phyloP scores from a whole-genome alignment of 2,113 vertebrate genomes.

The Hippocampus abdominalis region DNA sequence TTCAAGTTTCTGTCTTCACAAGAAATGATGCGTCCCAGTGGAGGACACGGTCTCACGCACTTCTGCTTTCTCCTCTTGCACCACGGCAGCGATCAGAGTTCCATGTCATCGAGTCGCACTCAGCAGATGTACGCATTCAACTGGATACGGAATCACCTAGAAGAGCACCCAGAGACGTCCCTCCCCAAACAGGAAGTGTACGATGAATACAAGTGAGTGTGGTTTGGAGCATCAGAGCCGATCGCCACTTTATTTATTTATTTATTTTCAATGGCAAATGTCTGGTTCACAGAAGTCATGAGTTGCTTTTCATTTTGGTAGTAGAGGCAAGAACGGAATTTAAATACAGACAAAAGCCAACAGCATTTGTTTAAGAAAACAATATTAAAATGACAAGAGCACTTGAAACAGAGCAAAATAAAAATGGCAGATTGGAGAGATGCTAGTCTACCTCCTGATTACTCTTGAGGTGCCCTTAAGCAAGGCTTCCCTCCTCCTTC shows the following conservation, averaged over 20 bases:
- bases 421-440: too few relatives aligned
- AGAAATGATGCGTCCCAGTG: constrained; percentile 47
- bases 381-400: too few relatives aligned
- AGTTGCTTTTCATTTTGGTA: too few relatives aligned
- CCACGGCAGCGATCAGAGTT: constrained; percentile 86
- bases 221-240: background rate
- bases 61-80: constrained; percentile 16
- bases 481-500: too few relatives aligned
- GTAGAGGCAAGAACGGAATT: too few relatives aligned
- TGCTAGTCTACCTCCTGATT: too few relatives aligned
- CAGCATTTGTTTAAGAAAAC: too few relatives aligned
- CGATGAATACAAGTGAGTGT: constrained; percentile 97
- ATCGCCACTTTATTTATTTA: background rate
- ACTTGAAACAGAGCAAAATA: too few relatives aligned
- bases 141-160: constrained; percentile 97
- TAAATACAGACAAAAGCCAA: too few relatives aligned
- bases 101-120: constrained; percentile 95
- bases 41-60: constrained; percentile 23
- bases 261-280: background rate
- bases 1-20: constrained; percentile 68
- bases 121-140: constrained; percentile 98
- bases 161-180: constrained; percentile 97
- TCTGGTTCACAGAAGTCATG: background rate
- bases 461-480: too few relatives aligned
- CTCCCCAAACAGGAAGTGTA: constrained; percentile 99